Evolutionary conservation across 30 jellyfish, hydroid and myxozoan genomes (phyloP).

Genomic region (Sanderia malayensis): DNA sequence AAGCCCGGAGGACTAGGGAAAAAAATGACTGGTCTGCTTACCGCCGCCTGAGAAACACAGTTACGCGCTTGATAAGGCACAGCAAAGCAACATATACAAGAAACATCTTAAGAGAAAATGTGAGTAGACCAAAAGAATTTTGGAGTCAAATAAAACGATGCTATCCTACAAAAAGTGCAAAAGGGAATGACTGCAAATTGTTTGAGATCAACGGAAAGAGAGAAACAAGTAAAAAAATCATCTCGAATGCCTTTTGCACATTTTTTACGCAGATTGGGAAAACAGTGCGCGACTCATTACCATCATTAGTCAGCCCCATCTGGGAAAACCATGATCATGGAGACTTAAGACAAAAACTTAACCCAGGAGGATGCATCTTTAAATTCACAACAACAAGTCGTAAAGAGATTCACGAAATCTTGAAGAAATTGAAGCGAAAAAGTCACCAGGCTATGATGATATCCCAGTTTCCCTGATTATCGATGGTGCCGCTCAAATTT

Average conservation of each 20-base stretch:
- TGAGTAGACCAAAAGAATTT: too few relatives aligned
- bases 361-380: conserved; percentile 39
- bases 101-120: too few relatives aligned
- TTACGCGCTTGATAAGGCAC: too few relatives aligned
- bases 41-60: too few relatives aligned
- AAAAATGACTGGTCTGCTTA: too few relatives aligned
- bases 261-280: conserved; percentile 36
- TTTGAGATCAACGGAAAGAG: conserved; percentile 35
- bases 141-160: conserved; percentile 17
- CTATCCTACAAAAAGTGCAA: conserved; percentile 24
- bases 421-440: conserved; percentile 18
- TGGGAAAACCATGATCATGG: conserved; percentile 44
- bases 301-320: conserved; percentile 29
- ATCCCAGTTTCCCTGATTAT: conserved; percentile 29
- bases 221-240: conserved; percentile 41
- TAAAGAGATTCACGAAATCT: background rate
- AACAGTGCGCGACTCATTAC: conserved; percentile 23
- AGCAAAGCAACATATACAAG: too few relatives aligned
- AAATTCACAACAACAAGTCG: background rate
- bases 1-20: too few relatives aligned
- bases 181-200: conserved; percentile 37
- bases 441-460: conserved; percentile 35
- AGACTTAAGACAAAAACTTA: conserved; percentile 33
- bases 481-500: conserved; percentile 37
- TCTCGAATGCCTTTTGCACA: conserved; percentile 39